Base-by-base conservation (phyloP, 2,797 vertebrate genomes). In the Mastacembelus armatus region DNA sequence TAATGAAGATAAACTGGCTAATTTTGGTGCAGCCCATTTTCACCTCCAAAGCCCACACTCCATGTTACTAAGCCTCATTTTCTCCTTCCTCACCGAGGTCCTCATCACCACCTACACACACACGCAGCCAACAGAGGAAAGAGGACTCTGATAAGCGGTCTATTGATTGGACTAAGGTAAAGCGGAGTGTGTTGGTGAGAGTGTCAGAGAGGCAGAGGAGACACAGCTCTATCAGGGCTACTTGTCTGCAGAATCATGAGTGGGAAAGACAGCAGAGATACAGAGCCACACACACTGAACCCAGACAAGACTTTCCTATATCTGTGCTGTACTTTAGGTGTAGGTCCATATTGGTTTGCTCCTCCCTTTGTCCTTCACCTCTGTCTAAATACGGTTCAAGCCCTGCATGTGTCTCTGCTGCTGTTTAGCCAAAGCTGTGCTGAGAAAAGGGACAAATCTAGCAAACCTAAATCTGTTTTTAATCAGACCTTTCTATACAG, bases 161-260 rank as follows among this genome's bases (percentile, higher is more conserved):
- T 85, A 91, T 89, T 77, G 86, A 92, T 87, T 89, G 82, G 66
- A 65, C 60, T 38, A 54, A 78, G 77, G 79, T 78, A 84, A 85
- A 81, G 83, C 75, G 71, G 75, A 88, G 67, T 71, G 71, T 86
- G 78, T 79, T 77, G 56, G 57, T 81, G 38, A 68, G 52, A 78
- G 80, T 85, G 85, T 83, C 82, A 85, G 78, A 48, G 62, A 73
- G 48, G 52, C 59, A 42, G 38, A 78, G 59, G 66, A 65, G 67
- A 71, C 71, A 88, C 62, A 74, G 73, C 86, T 86, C 71, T 80
- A 88, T 89, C 79, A 88, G 55, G 50, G 51, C 71, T 62, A 73
- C 70, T 63, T 55, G 51, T 84, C 65, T n/a, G 33, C 18, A 62
- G 35, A 64, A 50, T 56, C 35, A 32, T 38, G 54, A 71, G 71